Evolutionary conservation across 2,888 invertebrate genomes (phyloP).

Genomic region (Pristionchus maxplancki): DNA sequence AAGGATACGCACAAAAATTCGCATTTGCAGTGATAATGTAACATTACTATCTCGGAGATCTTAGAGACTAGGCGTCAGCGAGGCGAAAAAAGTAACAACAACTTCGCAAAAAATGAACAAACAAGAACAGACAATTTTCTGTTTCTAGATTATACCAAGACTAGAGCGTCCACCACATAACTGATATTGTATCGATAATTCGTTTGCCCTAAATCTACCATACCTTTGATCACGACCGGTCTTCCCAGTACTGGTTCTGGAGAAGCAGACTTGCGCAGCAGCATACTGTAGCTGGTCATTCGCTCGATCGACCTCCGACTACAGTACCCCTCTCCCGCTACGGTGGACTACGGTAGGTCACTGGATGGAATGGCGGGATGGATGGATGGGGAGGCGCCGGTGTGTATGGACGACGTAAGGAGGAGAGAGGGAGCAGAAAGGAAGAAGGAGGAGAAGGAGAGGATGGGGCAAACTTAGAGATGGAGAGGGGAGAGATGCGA

Average conservation of each 20-base stretch:
- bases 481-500: conserved; percentile 21
- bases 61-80: too few relatives aligned
- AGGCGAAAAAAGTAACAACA: too few relatives aligned
- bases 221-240: conserved; percentile 34
- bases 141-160: too few relatives aligned
- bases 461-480: conserved; percentile 32
- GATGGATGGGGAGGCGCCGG: conserved; percentile 15
- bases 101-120: too few relatives aligned
- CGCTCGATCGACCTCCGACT: background rate
- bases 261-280: conserved; percentile 6
- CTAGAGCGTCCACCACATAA: too few relatives aligned
- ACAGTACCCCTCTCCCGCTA: background rate
- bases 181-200: background rate
- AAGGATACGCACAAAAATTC: too few relatives aligned
- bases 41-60: too few relatives aligned
- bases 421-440: conserved; percentile 15
- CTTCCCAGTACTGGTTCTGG: background rate
- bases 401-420: conserved; percentile 25
- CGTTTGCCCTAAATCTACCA: background rate
- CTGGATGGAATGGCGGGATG: background rate
- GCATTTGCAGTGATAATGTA: too few relatives aligned
- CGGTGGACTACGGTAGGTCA: conserved; percentile 38
- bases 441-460: background rate
- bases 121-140: too few relatives aligned
- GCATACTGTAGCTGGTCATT: background rate